Evolutionary conservation across 2,113 vertebrate genomes (phyloP).

Genomic region (Poeciliopsis turrubarensis): DNA sequence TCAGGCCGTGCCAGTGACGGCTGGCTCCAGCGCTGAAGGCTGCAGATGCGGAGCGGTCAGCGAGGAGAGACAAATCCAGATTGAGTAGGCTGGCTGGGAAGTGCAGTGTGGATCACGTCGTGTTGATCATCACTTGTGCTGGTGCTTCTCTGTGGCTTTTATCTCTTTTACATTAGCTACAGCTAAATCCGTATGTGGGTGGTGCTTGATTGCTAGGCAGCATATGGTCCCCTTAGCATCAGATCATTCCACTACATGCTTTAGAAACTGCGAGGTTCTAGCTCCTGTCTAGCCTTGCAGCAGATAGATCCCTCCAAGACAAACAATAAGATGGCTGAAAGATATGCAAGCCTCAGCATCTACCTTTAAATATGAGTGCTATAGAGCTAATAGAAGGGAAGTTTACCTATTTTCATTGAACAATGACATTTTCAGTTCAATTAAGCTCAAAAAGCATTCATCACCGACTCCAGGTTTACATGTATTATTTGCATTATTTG

Average conservation of each 20-base stretch:
- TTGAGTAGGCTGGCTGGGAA: constrained; percentile 66
- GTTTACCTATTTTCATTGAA: background rate
- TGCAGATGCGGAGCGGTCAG: constrained; percentile 31
- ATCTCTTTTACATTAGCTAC: constrained; percentile 69
- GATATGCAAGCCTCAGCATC: too few species aligned
- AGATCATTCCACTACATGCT: constrained; percentile 63
- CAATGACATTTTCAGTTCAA: background rate
- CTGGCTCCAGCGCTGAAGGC: constrained; percentile 11
- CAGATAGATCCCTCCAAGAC: too few species aligned
- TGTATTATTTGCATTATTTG: too few species aligned
- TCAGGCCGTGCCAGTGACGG: constrained; percentile 8
- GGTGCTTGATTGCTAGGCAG: constrained; percentile 71
- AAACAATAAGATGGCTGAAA: too few species aligned
- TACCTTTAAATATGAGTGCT: too few species aligned
- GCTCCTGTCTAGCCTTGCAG: constrained; percentile 19
- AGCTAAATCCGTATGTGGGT: constrained; percentile 66
- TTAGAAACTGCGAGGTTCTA: constrained; percentile 45
- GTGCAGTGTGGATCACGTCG: constrained; percentile 52
- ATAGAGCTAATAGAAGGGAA: background rate
- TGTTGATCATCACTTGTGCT: constrained; percentile 62
- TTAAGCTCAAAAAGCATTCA: too few species aligned
- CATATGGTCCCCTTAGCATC: constrained; percentile 70
- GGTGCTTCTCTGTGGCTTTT: constrained; percentile 62
- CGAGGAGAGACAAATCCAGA: constrained; percentile 55
- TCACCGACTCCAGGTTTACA: background rate